These are phyloP conservation scores for Sebastes iracundus DNA, from an alignment of 2,797 vertebrate species.

Conservation along the genomic window DNA sequence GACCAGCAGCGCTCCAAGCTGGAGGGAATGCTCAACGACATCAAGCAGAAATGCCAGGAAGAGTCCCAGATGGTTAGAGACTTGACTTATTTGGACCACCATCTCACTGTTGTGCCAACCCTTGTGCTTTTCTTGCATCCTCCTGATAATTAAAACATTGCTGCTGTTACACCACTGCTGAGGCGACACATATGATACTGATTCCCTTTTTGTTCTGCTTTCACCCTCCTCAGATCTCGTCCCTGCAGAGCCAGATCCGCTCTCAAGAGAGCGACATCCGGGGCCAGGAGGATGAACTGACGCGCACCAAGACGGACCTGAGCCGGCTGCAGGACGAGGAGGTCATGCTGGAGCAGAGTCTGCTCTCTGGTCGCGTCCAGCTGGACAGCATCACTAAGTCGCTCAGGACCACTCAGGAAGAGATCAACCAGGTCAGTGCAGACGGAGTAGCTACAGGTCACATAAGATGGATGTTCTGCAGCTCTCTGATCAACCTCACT, in stretches of 20 bases:
- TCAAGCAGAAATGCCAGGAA: constrained; percentile 92
- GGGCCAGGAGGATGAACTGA: constrained; percentile 91
- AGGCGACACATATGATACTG: not conserved
- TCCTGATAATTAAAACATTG: not conserved
- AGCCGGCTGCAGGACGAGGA: constrained; percentile 93
- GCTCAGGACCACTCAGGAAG: constrained; percentile 92
- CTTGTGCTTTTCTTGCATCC: not conserved
- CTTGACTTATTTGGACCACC: not conserved
- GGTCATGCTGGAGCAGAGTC: constrained; percentile 91
- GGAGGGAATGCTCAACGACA: constrained; percentile 91
- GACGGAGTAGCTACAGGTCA: not conserved
- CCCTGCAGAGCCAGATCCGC: constrained; percentile 91
- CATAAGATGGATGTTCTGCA: not conserved
- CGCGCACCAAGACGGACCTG: constrained; percentile 88
- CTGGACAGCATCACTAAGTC: constrained; percentile 95
- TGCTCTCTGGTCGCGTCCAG: constrained; percentile 90
- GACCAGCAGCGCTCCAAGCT: constrained; percentile 97
- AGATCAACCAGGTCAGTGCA: constrained; percentile 92
- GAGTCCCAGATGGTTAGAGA: constrained; percentile 90
- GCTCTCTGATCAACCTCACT: not conserved
- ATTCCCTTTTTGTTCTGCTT: not conserved
- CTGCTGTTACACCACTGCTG: not conserved
- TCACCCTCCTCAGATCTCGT: constrained; percentile 86
- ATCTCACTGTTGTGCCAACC: not conserved
- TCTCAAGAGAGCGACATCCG: constrained; percentile 91